A percentile compares a stretch with the other conserved stretches of the same genome.
Evolutionary conservation across 2,797 vertebrate genomes (phyloP).

Genomic region (Aphelocoma californica): DNA sequence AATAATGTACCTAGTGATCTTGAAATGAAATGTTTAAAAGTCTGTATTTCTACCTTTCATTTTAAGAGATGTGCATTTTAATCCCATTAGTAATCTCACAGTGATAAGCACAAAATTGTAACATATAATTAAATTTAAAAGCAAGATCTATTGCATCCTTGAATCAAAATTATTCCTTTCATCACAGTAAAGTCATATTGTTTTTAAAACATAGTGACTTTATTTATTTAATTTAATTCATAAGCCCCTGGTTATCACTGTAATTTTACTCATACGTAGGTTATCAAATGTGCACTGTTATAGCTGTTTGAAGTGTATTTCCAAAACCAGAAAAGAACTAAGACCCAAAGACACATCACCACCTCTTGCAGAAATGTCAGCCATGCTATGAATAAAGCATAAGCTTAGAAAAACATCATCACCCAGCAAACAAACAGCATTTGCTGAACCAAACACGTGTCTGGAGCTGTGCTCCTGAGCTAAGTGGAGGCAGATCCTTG

Average conservation of each 20-base stretch:
- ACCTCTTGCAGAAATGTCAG: background rate
- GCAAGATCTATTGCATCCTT: background rate
- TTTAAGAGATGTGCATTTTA: background rate
- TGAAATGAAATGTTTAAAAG: background rate
- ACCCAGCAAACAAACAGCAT: background rate
- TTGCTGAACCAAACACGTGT: constrained; percentile 4
- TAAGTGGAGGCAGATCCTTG: constrained; percentile 25
- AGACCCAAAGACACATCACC: background rate
- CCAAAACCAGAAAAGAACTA: background rate
- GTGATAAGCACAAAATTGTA: background rate
- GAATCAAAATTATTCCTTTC: background rate
- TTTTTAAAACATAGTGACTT: background rate
- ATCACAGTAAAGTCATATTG: background rate
- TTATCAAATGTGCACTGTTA: background rate
- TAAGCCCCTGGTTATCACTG: background rate
- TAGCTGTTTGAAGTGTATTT: background rate
- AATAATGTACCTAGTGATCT: background rate
- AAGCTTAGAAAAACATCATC: constrained; percentile 39
- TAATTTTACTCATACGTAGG: background rate
- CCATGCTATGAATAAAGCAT: background rate
- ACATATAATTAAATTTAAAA: background rate
- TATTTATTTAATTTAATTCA: background rate
- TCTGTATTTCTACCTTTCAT: background rate
- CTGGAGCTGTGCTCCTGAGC: background rate
- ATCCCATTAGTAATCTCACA: background rate